Base-by-base conservation (phyloP, 2,113 vertebrate species). In the Eurystomus gularis region DNA sequence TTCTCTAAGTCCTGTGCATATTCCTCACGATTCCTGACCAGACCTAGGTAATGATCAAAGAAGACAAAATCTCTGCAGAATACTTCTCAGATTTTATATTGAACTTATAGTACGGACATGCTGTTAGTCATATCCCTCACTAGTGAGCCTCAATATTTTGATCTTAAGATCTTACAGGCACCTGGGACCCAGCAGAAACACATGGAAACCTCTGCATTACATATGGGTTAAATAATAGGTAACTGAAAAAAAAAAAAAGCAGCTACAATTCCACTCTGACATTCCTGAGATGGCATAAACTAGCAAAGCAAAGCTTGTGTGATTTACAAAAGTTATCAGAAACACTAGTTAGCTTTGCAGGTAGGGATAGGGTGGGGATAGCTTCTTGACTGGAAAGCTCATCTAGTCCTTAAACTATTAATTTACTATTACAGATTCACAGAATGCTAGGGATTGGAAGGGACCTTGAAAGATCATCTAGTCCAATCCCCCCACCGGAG, bases 41-140 rank as follows among this genome's bases (percentile, higher is more conserved):
- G 77, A 82, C 31, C 39, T 82, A 85, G 58, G 70, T 40, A 89
- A 79, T 71, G 81, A 94, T 92, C 65, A 93, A 96, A 95, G 86
- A 86, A 44, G 28, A 42, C 20, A 65, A 82, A 84, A 4, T 86
- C 83, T 90, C 52, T 79, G 9, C 13, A 75, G 88, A 87, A 66
- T 85, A 61, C 24, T 91, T 96, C 54, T 61, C 72, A 79, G 69
- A 18, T 88, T 90, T 93, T 93, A 37, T 78, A 69, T 51, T 65
- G 21, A 96, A 81, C 12, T 82, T 83, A 31, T 7, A 69, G 46
- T 95, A 55, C 48, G 84, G 80, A 82, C 64, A 76, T 52, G 21
- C 24, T 92, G 42, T 46, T 70, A 88, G 64, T 86, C 72, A 29
- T 82, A 58, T 76, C 49, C 44, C 37, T 91, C 25, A 79, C 69